Percentiles rank a stretch among this genome's conserved stretches.
Evolutionary conservation across 2,888 invertebrate species (phyloP).

Genomic region (Rambutsinella grinnellia): DNA sequence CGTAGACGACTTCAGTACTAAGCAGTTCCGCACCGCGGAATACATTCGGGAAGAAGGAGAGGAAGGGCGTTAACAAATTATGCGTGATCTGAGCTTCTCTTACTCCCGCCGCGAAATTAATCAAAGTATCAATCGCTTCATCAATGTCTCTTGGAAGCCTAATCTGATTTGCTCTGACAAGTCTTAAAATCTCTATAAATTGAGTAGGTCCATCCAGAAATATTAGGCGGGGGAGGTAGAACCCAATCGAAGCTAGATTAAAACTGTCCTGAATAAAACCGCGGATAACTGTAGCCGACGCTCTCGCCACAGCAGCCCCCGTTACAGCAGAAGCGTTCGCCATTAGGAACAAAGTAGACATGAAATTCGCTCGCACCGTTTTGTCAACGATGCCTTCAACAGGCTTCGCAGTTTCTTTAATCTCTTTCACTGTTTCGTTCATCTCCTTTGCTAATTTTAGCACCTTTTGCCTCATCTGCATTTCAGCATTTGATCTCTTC

Average conservation of each 20-base stretch:
- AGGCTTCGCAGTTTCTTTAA: conserved; percentile 12
- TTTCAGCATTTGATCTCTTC: no score
- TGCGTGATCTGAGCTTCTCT: conserved; percentile 44
- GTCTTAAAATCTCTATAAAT: conserved; percentile 60
- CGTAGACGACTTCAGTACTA: conserved; percentile 27
- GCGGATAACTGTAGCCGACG: conserved; percentile 59
- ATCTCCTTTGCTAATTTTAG: conserved; percentile 13
- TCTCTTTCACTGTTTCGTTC: conserved; percentile 18
- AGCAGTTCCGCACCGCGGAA: conserved; percentile 32
- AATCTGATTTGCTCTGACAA: conserved; percentile 60
- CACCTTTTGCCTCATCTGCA: no score
- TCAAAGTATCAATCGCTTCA: conserved; percentile 61
- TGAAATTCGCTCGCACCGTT: conserved; percentile 13
- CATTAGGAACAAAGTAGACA: conserved; percentile 25
- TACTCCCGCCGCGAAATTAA: conserved; percentile 54
- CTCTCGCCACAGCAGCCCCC: conserved; percentile 59
- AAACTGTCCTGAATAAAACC: conserved; percentile 54
- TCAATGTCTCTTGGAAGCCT: conserved; percentile 56
- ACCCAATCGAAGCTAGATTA: conserved; percentile 47
- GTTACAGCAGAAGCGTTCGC: conserved; percentile 61
- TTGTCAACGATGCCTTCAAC: conserved; percentile 7
- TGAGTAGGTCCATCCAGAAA: conserved; percentile 63
- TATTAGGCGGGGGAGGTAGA: conserved; percentile 60
- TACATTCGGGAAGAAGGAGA: conserved; percentile 61
- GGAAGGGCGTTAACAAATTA: conserved; percentile 51